These are phyloP conservation scores for Syritta pipiens DNA, from an alignment of 2,888 invertebrate species.

Conservation along the genomic window DNA sequence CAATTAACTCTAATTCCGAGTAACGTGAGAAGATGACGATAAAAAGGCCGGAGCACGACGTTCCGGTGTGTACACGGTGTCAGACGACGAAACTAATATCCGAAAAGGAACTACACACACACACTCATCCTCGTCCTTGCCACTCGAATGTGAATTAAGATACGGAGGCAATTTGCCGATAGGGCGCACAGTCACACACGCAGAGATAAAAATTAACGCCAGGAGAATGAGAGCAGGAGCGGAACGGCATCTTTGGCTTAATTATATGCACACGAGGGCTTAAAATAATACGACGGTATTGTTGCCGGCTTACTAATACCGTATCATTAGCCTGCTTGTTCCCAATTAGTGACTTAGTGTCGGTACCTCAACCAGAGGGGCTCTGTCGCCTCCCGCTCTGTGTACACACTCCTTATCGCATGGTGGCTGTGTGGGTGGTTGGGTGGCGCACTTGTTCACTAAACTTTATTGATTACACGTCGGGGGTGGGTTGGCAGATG, in stretches of 20 bases:
- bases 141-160: conserved; percentile 27
- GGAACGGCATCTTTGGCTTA: conserved; percentile 14
- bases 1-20: conserved; percentile 44
- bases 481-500: neutral
- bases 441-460: conserved; percentile 26
- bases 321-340: conserved; percentile 55
- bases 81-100: conserved; percentile 6
- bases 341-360: conserved; percentile 51
- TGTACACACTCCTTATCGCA: neutral
- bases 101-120: conserved; percentile 2
- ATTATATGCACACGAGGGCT: conserved; percentile 39
- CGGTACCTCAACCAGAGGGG: conserved; percentile 7
- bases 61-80: neutral
- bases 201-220: conserved; percentile 23
- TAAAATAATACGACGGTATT: conserved; percentile 33
- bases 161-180: neutral
- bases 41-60: conserved; percentile 1
- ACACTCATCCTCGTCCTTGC: neutral
- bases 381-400: neutral
- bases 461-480: conserved; percentile 42
- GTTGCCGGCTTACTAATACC: conserved; percentile 38
- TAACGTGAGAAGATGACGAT: conserved; percentile 15
- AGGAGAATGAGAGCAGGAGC: neutral
- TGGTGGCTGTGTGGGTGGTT: neutral
- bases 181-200: neutral